Evolutionary conservation across 2,888 invertebrate genomes (phyloP), one percentile per base, ranked within the genome.

Genomic region (Agrilus mali): DNA sequence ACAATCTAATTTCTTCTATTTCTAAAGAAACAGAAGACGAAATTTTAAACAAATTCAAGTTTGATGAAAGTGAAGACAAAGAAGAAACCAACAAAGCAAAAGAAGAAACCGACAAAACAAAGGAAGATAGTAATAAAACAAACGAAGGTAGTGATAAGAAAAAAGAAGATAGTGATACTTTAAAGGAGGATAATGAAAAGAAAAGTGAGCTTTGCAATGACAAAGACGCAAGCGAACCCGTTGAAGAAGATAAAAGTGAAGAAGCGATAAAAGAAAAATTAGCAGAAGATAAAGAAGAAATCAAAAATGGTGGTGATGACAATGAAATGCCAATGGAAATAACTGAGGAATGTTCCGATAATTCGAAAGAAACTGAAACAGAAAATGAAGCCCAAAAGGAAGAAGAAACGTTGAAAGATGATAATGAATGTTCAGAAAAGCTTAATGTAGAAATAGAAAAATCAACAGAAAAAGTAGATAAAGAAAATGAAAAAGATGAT

Each of bases 1-100:
- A 36, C 22, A 44, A 36, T 31, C n/a, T 35, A 39, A 27, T 38
- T 40, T 41, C 17, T 13, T 37, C 45, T 12, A 42, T 43, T 38
- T 45, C 47, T n/a, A 45, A 43, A 27, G 60, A 61, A 51, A 55
- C 48, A 36, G 62, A 62, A 53, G 61, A 61, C 45, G 61, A 60
- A 32, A 61, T 60, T 41, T 49, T 60, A 38, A 59, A 63, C 47
- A 60, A 60, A 50, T 56, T 57, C 45, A 58, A 58, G n/a, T 12
- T 12, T 35, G 41, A 50, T 20, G 53, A 52, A 37, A 16, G 41
- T 44, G 35, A 38, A 41, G 37, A 40, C 27, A 34, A 32, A 13
- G 39, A 42, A 34, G 33, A 40, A 16, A 37, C 33, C 31, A 42
- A 42, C 13, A 22, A 36, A 16, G 45, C 44, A 33, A 44, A 48